These are phyloP conservation scores for Ecliptopera silaceata DNA, from an alignment of 2,888 invertebrate species.

Conservation along the genomic window DNA sequence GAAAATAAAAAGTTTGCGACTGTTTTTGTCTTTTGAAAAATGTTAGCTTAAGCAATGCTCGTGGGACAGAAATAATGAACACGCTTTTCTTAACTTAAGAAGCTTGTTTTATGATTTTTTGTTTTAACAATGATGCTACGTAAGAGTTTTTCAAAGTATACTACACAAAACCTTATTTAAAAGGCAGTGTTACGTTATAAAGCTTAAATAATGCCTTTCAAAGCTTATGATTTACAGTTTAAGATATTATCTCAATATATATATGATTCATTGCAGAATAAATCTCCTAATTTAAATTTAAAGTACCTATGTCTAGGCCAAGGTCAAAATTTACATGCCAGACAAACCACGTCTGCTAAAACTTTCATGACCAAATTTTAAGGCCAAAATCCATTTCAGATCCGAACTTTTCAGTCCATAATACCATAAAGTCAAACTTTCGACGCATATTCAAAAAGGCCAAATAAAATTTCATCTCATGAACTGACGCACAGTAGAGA, in stretches of 20 bases:
- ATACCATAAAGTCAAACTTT: constrained; percentile 46
- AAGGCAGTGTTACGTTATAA: too few relatives aligned
- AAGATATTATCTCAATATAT: too few relatives aligned
- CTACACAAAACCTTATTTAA: too few relatives aligned
- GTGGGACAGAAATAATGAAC: constrained; percentile 1
- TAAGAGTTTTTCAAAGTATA: too few relatives aligned
- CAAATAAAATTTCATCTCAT: constrained; percentile 77
- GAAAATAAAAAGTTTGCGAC: constrained; percentile 27
- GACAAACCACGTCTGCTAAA: constrained; percentile 23
- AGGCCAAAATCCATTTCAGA: constrained; percentile 25
- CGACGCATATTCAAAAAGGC: constrained; percentile 68
- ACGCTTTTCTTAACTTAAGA: too few relatives aligned
- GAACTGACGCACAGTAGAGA: constrained; percentile 41
- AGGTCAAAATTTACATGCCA: constrained; percentile 28
- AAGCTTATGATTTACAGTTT: too few relatives aligned
- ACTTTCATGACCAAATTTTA: constrained; percentile 37
- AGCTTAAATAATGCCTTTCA: too few relatives aligned
- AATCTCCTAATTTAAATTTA: not conserved
- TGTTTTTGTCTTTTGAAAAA: constrained; percentile 23
- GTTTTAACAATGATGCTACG: too few relatives aligned
- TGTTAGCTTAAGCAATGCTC: constrained; percentile 1
- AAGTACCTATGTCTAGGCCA: constrained; percentile 5
- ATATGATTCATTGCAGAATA: too few relatives aligned
- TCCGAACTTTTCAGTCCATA: constrained; percentile 19
- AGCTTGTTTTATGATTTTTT: too few relatives aligned